Percentiles rank a stretch among this genome's conserved stretches.
These are phyloP conservation scores for Abrostola triplasia DNA, from an alignment of 2,888 invertebrate genomes.

Conservation along the genomic window DNA sequence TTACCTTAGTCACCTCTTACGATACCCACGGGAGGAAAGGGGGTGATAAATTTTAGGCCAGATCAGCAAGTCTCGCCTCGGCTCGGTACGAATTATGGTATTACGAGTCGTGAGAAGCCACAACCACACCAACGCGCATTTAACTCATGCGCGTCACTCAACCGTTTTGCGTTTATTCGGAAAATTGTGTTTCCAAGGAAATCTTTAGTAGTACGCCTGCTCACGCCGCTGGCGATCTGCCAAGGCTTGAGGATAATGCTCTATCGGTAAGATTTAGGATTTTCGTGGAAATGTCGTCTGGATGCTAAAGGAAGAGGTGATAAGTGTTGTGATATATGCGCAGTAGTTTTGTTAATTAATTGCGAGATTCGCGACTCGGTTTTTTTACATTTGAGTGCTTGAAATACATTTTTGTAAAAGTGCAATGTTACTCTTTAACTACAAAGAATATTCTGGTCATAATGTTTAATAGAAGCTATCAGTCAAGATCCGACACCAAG, in stretches of 20 bases:
- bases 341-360: background rate
- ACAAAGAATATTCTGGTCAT: no score
- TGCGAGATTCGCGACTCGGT: background rate
- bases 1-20: no score
- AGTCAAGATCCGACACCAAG: no score
- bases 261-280: constrained; percentile 26
- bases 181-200: constrained; percentile 40
- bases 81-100: no score
- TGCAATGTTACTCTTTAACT: no score
- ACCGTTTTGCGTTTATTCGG: constrained; percentile 26
- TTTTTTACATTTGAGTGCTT: no score
- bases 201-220: constrained; percentile 1
- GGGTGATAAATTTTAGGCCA: no score
- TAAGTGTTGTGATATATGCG: constrained; percentile 6
- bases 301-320: constrained; percentile 17
- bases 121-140: background rate
- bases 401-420: no score
- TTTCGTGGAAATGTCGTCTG: constrained; percentile 35
- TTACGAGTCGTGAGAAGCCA: no score
- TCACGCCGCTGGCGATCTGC: constrained; percentile 29
- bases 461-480: no score
- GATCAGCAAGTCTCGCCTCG: no score
- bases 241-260: constrained; percentile 39
- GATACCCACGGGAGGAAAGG: no score
- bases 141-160: constrained; percentile 34